A percentile compares a stretch with the other conserved stretches of the same genome.
These are phyloP conservation scores for Liopterus haemorrhoidalis DNA, from an alignment of 2,888 invertebrate genomes.

Conservation along the genomic window DNA sequence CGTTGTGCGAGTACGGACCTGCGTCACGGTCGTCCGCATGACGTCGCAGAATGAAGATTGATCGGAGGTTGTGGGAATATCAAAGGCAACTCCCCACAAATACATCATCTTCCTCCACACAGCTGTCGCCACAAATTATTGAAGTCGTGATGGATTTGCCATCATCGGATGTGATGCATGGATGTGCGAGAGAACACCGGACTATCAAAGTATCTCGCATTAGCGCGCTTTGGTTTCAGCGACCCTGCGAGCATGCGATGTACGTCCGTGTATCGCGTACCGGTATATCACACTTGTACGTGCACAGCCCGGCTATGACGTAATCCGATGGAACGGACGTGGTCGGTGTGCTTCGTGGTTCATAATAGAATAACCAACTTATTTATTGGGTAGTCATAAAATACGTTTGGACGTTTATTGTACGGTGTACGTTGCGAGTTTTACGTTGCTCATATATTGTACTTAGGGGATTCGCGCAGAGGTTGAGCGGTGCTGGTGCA, in stretches of 20 bases:
- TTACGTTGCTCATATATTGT: constrained; percentile 34
- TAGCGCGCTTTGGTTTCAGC: too few relatives aligned
- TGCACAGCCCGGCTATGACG: too few relatives aligned
- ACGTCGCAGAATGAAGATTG: constrained; percentile 22
- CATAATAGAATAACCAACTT: constrained; percentile 46
- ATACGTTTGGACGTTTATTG: constrained; percentile 45
- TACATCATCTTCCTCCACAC: constrained; percentile 42
- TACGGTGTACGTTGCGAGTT: constrained; percentile 41
- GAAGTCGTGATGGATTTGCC: constrained; percentile 41
- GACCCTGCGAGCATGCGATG: too few relatives aligned
- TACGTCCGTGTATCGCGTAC: too few relatives aligned
- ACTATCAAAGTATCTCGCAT: neutral
- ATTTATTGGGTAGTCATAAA: constrained; percentile 45
- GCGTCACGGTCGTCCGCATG: constrained; percentile 15
- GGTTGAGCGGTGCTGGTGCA: neutral
- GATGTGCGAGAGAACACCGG: constrained; percentile 3
- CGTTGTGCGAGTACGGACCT: too few relatives aligned
- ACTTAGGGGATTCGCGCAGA: constrained; percentile 15
- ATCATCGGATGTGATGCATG: constrained; percentile 30
- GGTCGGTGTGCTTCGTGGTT: constrained; percentile 27
- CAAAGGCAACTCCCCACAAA: constrained; percentile 27
- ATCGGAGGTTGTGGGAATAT: constrained; percentile 24
- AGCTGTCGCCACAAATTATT: constrained; percentile 44
- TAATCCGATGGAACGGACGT: neutral
- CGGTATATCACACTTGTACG: too few relatives aligned